These are phyloP conservation scores for Colossoma macropomum DNA, from an alignment of 2,113 vertebrate genomes.

Conservation along the genomic window DNA sequence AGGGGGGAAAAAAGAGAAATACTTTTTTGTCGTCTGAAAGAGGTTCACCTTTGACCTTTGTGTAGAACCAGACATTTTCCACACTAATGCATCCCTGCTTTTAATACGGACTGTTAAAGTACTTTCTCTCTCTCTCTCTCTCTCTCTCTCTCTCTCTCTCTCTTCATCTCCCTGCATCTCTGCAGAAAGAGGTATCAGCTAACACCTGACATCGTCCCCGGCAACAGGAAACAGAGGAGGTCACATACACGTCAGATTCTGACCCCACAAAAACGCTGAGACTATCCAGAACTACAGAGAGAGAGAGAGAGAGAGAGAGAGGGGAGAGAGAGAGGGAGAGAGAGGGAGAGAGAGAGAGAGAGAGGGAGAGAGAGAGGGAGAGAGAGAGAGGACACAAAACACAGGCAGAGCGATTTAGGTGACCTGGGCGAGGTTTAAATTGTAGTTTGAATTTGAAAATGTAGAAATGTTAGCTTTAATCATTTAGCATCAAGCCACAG, in stretches of 20 bases:
- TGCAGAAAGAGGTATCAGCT: conserved; percentile 63
- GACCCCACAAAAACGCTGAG: conserved; percentile 66
- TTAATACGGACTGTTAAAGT: conserved; percentile 64
- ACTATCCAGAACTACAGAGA: conserved; percentile 66
- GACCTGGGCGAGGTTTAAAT: too few relatives aligned
- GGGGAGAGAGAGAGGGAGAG: not conserved
- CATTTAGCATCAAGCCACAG: too few relatives aligned
- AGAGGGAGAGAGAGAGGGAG: conserved; percentile 55
- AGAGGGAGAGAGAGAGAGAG: not conserved
- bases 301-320: not conserved
- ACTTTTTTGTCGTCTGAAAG: conserved; percentile 61
- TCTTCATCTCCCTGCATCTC: not conserved
- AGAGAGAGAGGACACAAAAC: conserved; percentile 10
- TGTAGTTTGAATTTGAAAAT: too few relatives aligned
- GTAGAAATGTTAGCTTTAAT: too few relatives aligned
- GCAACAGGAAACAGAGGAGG: conserved; percentile 68
- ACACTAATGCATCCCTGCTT: conserved; percentile 60
- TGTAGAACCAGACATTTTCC: conserved; percentile 54
- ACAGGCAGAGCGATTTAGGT: not conserved
- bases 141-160: conserved; percentile 7
- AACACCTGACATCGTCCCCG: conserved; percentile 62
- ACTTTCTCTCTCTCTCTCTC: conserved; percentile 36
- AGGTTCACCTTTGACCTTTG: conserved; percentile 56
- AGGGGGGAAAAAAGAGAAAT: conserved; percentile 5
- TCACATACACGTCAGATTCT: conserved; percentile 62